Percentiles rank a stretch among this genome's conserved stretches.
phyloP scores from a whole-genome alignment of 2,113 vertebrate genomes.

The Formicarius rufipectus region DNA sequence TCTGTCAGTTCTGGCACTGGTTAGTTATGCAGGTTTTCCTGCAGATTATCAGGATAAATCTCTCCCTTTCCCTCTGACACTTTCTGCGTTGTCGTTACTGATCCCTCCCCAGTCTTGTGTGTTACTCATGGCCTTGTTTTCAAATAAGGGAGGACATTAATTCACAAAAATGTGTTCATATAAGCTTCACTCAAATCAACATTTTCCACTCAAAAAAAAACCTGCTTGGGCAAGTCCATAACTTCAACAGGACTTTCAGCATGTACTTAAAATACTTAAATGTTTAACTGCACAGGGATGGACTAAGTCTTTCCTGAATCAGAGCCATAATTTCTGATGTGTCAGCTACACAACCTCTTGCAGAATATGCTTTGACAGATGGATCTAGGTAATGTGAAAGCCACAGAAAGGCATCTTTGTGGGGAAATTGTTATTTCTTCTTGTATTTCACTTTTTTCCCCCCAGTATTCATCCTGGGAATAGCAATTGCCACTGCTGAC shows the following conservation, averaged over 20 bases:
- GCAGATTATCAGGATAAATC: not conserved
- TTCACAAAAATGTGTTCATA: not conserved
- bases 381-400: not conserved
- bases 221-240: not conserved
- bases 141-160: not conserved
- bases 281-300: not conserved
- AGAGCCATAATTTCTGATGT: not conserved
- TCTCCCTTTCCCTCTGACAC: not conserved
- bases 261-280: constrained; percentile 31
- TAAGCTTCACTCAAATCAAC: not conserved
- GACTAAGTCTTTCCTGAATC: constrained; percentile 17
- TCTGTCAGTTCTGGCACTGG: not conserved
- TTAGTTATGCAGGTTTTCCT: not conserved
- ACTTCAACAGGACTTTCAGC: not conserved
- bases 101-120: not conserved
- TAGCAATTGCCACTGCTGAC: not conserved
- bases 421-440: not conserved
- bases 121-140: not conserved
- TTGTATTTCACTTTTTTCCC: not conserved
- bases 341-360: not conserved
- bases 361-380: constrained; percentile 28
- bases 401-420: not conserved
- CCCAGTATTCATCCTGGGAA: not conserved
- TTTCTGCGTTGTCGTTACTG: not conserved
- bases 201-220: not conserved